Evolutionary conservation across 2,888 invertebrate genomes (phyloP).

Genomic region (Plagiodera versicolora): DNA sequence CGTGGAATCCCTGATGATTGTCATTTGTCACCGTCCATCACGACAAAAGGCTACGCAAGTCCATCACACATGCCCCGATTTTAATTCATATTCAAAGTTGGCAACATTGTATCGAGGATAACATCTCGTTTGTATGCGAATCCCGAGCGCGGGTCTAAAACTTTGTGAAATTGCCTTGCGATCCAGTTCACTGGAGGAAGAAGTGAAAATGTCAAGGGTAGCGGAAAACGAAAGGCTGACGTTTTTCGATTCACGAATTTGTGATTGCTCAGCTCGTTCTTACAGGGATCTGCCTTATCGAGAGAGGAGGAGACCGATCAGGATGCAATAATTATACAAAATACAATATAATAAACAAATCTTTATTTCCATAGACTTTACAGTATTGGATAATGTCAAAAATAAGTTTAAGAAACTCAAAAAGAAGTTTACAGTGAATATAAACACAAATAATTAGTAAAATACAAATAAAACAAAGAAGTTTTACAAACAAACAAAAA

Average conservation of each 20-base stretch:
- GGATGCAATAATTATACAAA: background rate
- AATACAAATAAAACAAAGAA: too few relatives aligned
- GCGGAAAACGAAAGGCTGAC: slow-evolving; percentile 32
- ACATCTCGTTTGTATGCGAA: slow-evolving; percentile 58
- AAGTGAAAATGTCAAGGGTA: slow-evolving; percentile 48
- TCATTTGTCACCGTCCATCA: too few relatives aligned
- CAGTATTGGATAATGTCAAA: too few relatives aligned
- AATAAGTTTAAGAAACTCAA: too few relatives aligned
- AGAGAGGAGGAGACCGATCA: too few relatives aligned
- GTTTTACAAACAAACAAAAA: too few relatives aligned
- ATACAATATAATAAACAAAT: too few relatives aligned
- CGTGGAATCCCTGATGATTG: too few relatives aligned
- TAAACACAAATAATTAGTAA: too few relatives aligned
- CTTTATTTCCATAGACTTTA: too few relatives aligned
- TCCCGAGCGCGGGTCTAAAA: slow-evolving; percentile 55
- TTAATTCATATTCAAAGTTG: slow-evolving; percentile 13
- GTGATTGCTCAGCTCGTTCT: slow-evolving; percentile 2
- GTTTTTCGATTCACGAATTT: slow-evolving; percentile 22
- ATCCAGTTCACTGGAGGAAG: slow-evolving; percentile 59
- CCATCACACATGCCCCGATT: background rate
- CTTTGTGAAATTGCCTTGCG: slow-evolving; percentile 61
- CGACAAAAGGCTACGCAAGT: too few relatives aligned
- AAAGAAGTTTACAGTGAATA: too few relatives aligned
- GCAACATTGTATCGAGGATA: slow-evolving; percentile 38
- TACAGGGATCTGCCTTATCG: background rate